Percentiles rank a stretch among this genome's conserved stretches.
phyloP scores from a whole-genome alignment of 2,797 vertebrate genomes.

The Lates japonicus region DNA sequence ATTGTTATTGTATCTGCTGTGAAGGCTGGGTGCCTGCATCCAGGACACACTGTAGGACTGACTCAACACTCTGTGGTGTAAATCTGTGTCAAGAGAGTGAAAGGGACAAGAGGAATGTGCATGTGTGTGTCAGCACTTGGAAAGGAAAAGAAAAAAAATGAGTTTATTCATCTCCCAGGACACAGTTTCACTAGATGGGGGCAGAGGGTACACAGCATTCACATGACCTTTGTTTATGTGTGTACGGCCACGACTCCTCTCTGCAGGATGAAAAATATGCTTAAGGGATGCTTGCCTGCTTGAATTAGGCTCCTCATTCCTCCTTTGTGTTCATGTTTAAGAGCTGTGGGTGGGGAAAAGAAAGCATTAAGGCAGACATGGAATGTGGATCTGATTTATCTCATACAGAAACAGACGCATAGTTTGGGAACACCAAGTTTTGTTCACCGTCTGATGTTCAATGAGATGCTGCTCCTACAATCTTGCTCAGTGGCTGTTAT shows the following conservation, averaged over 20 bases:
- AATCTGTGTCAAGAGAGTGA: neutral
- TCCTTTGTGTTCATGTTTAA: slow-evolving; percentile 9
- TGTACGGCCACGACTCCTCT: slow-evolving; percentile 12
- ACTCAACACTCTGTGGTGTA: slow-evolving; percentile 12
- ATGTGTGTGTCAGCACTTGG: slow-evolving; percentile 1
- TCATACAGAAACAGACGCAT: too few species aligned
- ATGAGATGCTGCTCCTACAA: neutral
- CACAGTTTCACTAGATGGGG: slow-evolving; percentile 23
- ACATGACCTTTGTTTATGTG: slow-evolving; percentile 41
- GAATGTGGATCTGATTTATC: slow-evolving; percentile 39
- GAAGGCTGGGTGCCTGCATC: slow-evolving; percentile 4
- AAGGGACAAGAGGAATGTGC: slow-evolving; percentile 12
- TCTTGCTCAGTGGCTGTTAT: too few species aligned
- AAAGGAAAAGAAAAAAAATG: neutral
- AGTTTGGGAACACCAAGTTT: neutral
- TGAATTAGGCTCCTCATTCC: neutral
- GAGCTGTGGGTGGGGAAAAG: slow-evolving; percentile 5
- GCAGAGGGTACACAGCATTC: slow-evolving; percentile 28
- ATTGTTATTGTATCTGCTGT: slow-evolving; percentile 27
- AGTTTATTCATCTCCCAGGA: slow-evolving; percentile 21
- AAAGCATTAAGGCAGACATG: slow-evolving; percentile 6
- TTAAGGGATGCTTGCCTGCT: slow-evolving; percentile 36
- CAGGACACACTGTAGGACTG: neutral
- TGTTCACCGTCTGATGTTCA: neutral
- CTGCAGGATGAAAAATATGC: slow-evolving; percentile 30